phyloP scores from a whole-genome alignment of 2,113 vertebrate species.

The Anthoscopus minutus region DNA sequence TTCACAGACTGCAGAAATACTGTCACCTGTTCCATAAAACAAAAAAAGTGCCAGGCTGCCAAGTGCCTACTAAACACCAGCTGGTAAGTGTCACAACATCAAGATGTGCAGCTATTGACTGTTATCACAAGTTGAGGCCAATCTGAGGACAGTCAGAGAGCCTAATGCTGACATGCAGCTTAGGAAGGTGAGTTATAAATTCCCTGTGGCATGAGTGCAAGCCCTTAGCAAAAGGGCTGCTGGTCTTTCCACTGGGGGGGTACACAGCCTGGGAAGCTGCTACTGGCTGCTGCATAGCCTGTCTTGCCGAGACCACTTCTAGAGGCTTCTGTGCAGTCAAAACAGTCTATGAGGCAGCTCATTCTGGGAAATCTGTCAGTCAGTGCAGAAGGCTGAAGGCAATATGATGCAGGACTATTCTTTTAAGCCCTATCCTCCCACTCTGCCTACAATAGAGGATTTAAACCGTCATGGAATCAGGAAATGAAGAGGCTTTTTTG shows the following conservation, averaged over 20 bases:
- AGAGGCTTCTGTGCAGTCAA: neutral
- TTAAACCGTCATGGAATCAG: neutral
- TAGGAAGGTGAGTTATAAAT: neutral
- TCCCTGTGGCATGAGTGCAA: neutral
- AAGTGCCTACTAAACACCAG: constrained; percentile 21
- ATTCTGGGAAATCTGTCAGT: neutral
- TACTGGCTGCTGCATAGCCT: neutral
- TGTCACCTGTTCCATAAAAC: constrained; percentile 8
- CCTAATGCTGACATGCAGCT: neutral
- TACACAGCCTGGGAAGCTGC: neutral
- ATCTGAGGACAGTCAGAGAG: neutral
- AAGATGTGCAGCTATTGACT: neutral
- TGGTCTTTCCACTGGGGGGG: neutral
- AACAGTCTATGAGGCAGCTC: neutral
- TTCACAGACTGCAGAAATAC: neutral
- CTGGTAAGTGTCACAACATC: constrained; percentile 5
- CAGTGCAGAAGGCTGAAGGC: neutral
- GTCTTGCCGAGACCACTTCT: neutral
- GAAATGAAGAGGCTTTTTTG: neutral
- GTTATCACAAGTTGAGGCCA: neutral
- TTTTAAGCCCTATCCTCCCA: neutral
- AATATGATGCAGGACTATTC: neutral
- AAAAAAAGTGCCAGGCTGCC: neutral
- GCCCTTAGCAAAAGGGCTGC: neutral
- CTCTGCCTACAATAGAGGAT: neutral